Percentiles rank a stretch among this genome's conserved stretches.
phyloP scores from a whole-genome alignment of 2,888 invertebrate genomes.

The Phasia obesa region DNA sequence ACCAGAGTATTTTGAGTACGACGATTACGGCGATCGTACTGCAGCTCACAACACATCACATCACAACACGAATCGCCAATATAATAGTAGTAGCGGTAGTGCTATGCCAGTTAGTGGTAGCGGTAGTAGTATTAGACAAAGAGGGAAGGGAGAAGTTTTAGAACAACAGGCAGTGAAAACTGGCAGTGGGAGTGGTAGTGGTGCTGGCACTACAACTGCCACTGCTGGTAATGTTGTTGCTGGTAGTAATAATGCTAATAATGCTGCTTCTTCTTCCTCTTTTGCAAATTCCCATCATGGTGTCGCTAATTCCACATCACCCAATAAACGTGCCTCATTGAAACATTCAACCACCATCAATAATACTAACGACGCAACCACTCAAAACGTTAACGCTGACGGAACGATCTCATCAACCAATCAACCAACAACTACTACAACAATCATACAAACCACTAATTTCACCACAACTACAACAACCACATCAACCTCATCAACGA shows the following conservation, averaged over 20 bases:
- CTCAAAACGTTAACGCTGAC: slow-evolving; percentile 71
- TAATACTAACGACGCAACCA: slow-evolving; percentile 75
- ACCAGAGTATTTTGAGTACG: slow-evolving; percentile 84
- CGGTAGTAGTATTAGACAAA: slow-evolving; percentile 79
- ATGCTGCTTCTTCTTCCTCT: slow-evolving; percentile 86
- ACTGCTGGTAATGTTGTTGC: slow-evolving; percentile 82
- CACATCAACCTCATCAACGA: slow-evolving; percentile 75
- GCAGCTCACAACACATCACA: slow-evolving; percentile 67
- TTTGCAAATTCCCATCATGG: slow-evolving; percentile 83
- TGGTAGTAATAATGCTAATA: slow-evolving; percentile 85
- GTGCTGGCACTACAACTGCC: slow-evolving; percentile 80
- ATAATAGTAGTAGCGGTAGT: slow-evolving; percentile 71
- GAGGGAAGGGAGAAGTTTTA: slow-evolving; percentile 81
- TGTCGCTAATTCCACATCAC: slow-evolving; percentile 80
- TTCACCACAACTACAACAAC: slow-evolving; percentile 79
- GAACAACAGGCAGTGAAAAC: slow-evolving; percentile 79
- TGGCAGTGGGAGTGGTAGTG: slow-evolving; percentile 81
- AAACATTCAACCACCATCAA: slow-evolving; percentile 77
- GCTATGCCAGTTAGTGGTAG: slow-evolving; percentile 72
- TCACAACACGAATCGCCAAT: slow-evolving; percentile 69
- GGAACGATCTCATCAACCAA: slow-evolving; percentile 73
- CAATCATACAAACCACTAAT: slow-evolving; percentile 81
- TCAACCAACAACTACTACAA: slow-evolving; percentile 72
- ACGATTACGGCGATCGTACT: slow-evolving; percentile 73
- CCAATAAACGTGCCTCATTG: slow-evolving; percentile 79